phyloP scores from a whole-genome alignment of 2,797 vertebrate genomes.

The Numenius phaeopus region DNA sequence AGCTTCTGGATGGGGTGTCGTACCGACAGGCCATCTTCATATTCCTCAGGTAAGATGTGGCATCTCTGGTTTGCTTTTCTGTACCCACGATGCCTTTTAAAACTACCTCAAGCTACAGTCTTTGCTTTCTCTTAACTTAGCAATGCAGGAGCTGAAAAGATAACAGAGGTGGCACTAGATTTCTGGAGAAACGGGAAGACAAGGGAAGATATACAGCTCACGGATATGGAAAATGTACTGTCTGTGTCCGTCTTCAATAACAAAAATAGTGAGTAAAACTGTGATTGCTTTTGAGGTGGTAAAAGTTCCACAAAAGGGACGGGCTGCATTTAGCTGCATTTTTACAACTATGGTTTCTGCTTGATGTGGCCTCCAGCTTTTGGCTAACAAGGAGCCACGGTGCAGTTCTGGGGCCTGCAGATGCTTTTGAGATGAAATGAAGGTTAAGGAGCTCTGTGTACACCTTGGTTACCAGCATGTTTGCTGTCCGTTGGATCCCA shows the following conservation, averaged over 20 bases:
- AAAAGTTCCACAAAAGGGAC: background rate
- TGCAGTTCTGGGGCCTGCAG: background rate
- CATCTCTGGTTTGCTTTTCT: background rate
- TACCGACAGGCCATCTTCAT: constrained; percentile 94
- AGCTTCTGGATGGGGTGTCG: constrained; percentile 89
- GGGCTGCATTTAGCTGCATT: background rate
- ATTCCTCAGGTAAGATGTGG: constrained; percentile 88
- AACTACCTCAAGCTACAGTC: background rate
- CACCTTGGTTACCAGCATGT: background rate
- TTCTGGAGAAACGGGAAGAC: constrained; percentile 88
- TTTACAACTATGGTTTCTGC: background rate
- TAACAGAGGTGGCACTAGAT: constrained; percentile 86
- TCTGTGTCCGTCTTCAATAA: constrained; percentile 93
- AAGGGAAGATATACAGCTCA: constrained; percentile 89
- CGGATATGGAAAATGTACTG: constrained; percentile 84
- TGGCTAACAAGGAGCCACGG: background rate
- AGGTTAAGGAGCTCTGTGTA: background rate
- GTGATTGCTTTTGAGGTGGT: background rate
- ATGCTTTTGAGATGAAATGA: background rate
- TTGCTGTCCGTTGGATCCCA: background rate
- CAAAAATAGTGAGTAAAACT: constrained; percentile 86
- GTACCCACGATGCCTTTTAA: background rate
- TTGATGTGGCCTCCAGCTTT: background rate
- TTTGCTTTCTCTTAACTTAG: constrained; percentile 69
- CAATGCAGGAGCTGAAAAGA: constrained; percentile 91